Evolutionary conservation across 2,113 vertebrate species (phyloP), one percentile per base, ranked within the genome.

Genomic region (Sterna hirundo): DNA sequence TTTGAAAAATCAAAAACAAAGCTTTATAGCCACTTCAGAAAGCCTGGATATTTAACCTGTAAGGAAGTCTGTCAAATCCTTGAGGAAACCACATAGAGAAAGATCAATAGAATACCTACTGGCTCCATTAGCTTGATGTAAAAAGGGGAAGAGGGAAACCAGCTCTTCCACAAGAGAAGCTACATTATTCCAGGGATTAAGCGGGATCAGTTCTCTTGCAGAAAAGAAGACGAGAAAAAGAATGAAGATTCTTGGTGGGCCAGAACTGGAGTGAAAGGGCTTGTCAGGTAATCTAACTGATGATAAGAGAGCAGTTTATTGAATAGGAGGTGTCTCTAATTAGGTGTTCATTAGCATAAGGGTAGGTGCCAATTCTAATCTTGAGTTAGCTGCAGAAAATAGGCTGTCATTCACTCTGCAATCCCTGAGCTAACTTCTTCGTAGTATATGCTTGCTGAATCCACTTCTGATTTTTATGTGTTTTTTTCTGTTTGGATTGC

Each of bases 101-200:
- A 98, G 98, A 99, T 99, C 99, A 99, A 99, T 99, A 98, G 98
- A 98, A 98, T 98, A 98, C 98, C 98, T 98, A 98, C 98, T 97
- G 98, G 97, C 97, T 99, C 99, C 99, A 99, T 99, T 99, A 99
- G 98, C 98, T 98, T 99, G 98, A 99, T 99, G 98, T 98, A 98
- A 99, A 98, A 98, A 97, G 97, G 97, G 97, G 93, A 97, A 97
- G 95, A 97, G 98, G 96, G 90, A 96, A 97, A 97, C 91, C 93
- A 96, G 96, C 97, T 97, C 97, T 98, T 97, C 97, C 86, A 96
- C 97, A 98, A 97, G 98, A 98, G 98, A 98, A 98, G 91, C 97
- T 98, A 98, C 98, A 98, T 99, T 98, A 98, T 99, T 99, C 98
- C 97, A 95, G 98, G 98, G 98, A 99, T 99, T 99, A 98, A 97